Conservation (phyloP, 2,888 invertebrate species). For the Tenthredo notha region DNA sequence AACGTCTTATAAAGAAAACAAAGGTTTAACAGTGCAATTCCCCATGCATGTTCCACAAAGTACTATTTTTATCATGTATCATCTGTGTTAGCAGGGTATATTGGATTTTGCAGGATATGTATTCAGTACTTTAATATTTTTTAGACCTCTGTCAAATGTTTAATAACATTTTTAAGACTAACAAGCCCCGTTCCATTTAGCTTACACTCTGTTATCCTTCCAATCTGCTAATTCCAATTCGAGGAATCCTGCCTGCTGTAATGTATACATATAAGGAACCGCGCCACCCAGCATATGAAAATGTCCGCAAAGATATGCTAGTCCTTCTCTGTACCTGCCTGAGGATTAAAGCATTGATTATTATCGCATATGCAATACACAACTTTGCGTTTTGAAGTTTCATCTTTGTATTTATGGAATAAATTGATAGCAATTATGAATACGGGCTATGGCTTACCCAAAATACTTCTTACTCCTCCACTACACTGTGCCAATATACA, state of each 20-base stretch:
- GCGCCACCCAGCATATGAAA: conserved; percentile 91
- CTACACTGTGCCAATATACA: conserved; percentile 85
- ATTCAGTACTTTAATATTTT: not conserved
- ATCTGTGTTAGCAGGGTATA: not conserved
- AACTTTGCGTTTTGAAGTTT: too few species aligned
- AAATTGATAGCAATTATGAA: too few species aligned
- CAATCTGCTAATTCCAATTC: conserved; percentile 96
- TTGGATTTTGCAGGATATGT: not conserved
- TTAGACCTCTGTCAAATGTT: not conserved
- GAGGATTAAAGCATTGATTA: conserved; percentile 60
- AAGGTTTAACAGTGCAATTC: not conserved
- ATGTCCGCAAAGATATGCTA: conserved; percentile 94
- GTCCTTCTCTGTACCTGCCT: conserved; percentile 82
- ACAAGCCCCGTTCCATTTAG: conserved; percentile 54
- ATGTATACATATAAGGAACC: conserved; percentile 91
- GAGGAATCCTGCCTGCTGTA: conserved; percentile 89
- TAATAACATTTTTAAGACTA: not conserved
- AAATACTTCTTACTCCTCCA: conserved; percentile 78
- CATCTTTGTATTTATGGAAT: too few species aligned
- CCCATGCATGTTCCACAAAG: conserved; percentile 26
- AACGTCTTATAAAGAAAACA: not conserved
- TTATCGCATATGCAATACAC: not conserved
- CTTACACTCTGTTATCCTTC: conserved; percentile 92
- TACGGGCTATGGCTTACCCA: conserved; percentile 68
- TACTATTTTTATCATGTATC: not conserved